A percentile compares a stretch with the other conserved stretches of the same genome.
phyloP scores from a whole-genome alignment of 2,888 invertebrate genomes.

The Netelia melanura region DNA sequence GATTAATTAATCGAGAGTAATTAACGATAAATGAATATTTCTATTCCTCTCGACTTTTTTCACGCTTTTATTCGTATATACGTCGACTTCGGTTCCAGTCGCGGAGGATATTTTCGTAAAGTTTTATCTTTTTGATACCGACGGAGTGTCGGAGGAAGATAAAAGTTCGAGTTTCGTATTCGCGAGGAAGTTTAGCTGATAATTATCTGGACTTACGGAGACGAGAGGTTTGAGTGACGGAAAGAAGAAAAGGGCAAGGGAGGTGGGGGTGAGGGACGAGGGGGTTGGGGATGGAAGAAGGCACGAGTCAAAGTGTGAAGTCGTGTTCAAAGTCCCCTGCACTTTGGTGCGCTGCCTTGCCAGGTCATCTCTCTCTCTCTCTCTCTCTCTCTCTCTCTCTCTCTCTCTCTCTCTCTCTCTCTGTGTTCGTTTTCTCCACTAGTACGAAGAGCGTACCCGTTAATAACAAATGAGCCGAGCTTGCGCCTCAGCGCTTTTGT shows the following conservation, averaged over 20 bases:
- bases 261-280: constrained; percentile 59
- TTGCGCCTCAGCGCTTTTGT: constrained; percentile 81
- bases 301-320: constrained; percentile 84
- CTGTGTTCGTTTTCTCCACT: constrained; percentile 43
- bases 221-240: constrained; percentile 68
- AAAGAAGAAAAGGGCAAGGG: constrained; percentile 38
- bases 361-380: constrained; percentile 1
- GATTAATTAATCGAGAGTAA: no score
- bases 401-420: constrained; percentile 31
- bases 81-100: background rate
- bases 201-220: constrained; percentile 83
- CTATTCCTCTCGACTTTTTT: no score
- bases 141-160: constrained; percentile 24
- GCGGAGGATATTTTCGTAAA: background rate
- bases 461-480: constrained; percentile 84
- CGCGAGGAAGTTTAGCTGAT: constrained; percentile 81
- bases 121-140: background rate
- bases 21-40: no score
- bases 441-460: constrained; percentile 68
- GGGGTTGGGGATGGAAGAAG: constrained; percentile 63
- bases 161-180: constrained; percentile 71
- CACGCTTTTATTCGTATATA: no score
- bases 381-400: constrained; percentile 16
- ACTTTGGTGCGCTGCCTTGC: constrained; percentile 75
- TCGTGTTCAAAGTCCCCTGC: constrained; percentile 83